A percentile compares a stretch with the other conserved stretches of the same genome.
Evolutionary conservation across 2,888 invertebrate species (phyloP).

Genomic region (Heliconius charithonia): DNA sequence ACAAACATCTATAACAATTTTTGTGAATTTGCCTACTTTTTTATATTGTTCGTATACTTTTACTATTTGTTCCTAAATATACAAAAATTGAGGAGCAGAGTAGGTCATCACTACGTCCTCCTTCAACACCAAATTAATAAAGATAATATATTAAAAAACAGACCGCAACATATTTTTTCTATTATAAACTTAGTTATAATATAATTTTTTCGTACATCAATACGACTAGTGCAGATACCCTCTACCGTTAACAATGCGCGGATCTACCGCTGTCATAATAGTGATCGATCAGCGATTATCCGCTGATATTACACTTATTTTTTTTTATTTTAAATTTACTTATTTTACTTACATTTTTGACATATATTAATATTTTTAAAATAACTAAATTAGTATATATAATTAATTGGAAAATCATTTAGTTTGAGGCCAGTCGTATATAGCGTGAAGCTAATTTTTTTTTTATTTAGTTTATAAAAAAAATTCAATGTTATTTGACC

Average conservation of each 20-base stretch:
- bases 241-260: conserved; percentile 53
- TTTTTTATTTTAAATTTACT: conserved; percentile 12
- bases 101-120: no score
- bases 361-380: no score
- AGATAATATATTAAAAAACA: no score
- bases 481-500: no score
- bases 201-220: conserved; percentile 35
- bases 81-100: background rate
- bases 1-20: background rate
- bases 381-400: no score
- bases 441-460: no score
- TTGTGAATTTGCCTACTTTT: background rate
- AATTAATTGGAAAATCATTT: no score
- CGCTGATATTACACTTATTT: conserved; percentile 35
- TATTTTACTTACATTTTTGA: conserved; percentile 1
- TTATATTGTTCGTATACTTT: no score
- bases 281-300: conserved; percentile 73
- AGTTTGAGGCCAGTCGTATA: no score
- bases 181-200: background rate
- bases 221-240: conserved; percentile 12
- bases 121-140: no score
- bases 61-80: background rate
- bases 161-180: background rate
- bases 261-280: conserved; percentile 64
- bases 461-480: no score